A percentile compares a stretch with the other conserved stretches of the same genome.
Evolutionary conservation across 1,140 invertebrate genomes (phyloP).

Genomic region (Hypsibius dujardini): DNA sequence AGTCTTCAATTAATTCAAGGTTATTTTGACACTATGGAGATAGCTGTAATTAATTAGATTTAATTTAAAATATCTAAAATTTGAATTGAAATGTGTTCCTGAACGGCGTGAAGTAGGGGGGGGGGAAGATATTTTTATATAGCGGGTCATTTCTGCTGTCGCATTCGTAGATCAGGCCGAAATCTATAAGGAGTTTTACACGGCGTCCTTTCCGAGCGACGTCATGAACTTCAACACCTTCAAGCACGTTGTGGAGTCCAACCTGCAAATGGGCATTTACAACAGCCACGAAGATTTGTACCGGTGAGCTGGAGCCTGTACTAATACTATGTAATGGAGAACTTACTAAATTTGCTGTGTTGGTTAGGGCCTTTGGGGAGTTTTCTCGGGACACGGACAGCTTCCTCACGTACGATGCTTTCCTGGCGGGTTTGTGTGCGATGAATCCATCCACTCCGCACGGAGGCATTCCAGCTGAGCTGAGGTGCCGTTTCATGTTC

Average conservation of each 20-base stretch:
- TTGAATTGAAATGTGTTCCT: too few species aligned
- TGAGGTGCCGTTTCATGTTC: conserved; percentile 41
- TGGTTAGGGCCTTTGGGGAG: conserved; percentile 35
- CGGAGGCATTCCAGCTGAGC: conserved; percentile 39
- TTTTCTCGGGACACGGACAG: conserved; percentile 25
- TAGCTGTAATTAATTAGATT: too few species aligned
- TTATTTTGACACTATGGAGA: too few species aligned
- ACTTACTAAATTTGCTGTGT: not conserved
- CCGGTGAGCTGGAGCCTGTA: not conserved
- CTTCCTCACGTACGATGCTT: conserved; percentile 34
- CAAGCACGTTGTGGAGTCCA: conserved; percentile 1
- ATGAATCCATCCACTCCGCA: conserved; percentile 40
- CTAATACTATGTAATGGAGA: not conserved
- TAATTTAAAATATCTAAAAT: too few species aligned
- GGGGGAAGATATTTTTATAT: not conserved
- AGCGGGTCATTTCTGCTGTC: not conserved
- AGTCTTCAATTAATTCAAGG: too few species aligned
- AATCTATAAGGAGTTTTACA: conserved; percentile 6
- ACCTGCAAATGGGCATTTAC: not conserved
- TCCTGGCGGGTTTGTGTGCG: conserved; percentile 38
- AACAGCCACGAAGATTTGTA: not conserved
- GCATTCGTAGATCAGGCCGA: not conserved
- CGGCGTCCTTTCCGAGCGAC: not conserved
- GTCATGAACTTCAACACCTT: not conserved
- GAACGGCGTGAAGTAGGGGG: too few species aligned